Evolutionary conservation across 2,113 vertebrate genomes (phyloP).

Genomic region (Columba janthina): DNA sequence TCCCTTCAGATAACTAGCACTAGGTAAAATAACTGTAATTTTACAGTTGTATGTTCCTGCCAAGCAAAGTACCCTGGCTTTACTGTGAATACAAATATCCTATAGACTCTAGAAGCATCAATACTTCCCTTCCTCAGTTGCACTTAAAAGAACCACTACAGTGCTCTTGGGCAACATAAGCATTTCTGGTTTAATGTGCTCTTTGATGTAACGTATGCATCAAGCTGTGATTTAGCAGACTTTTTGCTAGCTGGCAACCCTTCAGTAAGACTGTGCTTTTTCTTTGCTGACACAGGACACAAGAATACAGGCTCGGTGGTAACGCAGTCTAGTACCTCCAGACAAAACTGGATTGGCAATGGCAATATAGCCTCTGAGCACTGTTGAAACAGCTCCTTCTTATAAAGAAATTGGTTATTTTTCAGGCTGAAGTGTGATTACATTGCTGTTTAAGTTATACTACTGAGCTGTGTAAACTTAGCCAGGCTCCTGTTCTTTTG

Average conservation of each 20-base stretch:
- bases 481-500: background rate
- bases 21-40: background rate
- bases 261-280: background rate
- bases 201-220: background rate
- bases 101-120: background rate
- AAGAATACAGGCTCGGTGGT: background rate
- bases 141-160: background rate
- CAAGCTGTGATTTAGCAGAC: background rate
- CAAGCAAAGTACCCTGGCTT: background rate
- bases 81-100: background rate
- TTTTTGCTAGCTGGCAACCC: background rate
- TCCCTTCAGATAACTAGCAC: background rate
- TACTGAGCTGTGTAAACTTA: background rate
- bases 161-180: background rate
- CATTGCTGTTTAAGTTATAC: background rate
- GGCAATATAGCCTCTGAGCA: background rate
- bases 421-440: background rate
- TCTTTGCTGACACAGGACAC: background rate
- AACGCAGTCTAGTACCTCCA: background rate
- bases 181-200: background rate
- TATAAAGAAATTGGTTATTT: background rate
- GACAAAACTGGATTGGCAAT: background rate
- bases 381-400: background rate
- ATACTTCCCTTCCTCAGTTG: background rate
- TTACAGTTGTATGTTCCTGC: background rate